Conservation (phyloP, 2,113 vertebrate genomes). For the Erythrocebus patas region DNA sequence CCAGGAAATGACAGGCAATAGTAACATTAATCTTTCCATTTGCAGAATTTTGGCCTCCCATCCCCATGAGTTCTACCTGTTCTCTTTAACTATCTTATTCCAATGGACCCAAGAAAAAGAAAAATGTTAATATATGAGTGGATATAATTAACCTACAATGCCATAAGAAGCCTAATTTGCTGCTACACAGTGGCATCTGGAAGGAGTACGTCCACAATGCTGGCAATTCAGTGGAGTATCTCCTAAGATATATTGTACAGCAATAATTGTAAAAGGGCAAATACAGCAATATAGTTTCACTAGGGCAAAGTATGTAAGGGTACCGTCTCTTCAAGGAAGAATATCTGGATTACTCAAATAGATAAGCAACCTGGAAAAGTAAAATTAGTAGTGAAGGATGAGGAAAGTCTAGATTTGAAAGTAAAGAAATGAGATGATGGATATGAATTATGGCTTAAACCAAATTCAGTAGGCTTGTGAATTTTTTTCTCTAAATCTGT, state of each 20-base stretch:
- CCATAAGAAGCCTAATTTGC: background rate
- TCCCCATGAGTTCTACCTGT: background rate
- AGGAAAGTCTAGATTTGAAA: background rate
- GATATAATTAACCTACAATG: background rate
- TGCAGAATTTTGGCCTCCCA: background rate
- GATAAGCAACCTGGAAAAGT: background rate
- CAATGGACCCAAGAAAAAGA: background rate
- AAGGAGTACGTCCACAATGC: background rate
- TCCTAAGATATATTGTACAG: background rate
- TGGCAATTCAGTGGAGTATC: background rate
- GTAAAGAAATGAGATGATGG: background rate
- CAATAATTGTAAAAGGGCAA: background rate
- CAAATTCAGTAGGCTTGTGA: background rate
- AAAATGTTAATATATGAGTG: background rate
- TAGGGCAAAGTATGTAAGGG: background rate
- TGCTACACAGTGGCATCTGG: background rate
- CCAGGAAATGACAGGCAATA: background rate
- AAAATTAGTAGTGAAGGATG: background rate
- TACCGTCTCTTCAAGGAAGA: background rate
- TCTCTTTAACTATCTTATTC: background rate
- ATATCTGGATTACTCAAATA: background rate
- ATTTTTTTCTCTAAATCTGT: background rate
- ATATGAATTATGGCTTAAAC: background rate
- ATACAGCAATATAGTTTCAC: background rate
- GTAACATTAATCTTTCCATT: background rate